phyloP scores from a whole-genome alignment of 2,113 vertebrate genomes.

The Hippocampus abdominalis region DNA sequence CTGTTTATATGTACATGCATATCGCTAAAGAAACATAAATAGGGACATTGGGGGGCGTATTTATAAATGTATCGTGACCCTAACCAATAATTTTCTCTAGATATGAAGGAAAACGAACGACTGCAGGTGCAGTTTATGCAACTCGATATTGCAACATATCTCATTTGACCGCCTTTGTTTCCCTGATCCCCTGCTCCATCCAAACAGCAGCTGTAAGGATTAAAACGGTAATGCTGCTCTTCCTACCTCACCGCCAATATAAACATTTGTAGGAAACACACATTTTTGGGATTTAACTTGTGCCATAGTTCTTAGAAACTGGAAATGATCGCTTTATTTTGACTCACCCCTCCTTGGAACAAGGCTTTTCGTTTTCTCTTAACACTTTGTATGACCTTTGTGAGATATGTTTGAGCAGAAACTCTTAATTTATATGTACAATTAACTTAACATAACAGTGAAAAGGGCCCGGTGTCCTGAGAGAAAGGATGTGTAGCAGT shows the following conservation, averaged over 20 bases:
- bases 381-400: constrained; percentile 29
- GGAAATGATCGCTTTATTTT: constrained; percentile 21
- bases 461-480: constrained; percentile 60
- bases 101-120: constrained; percentile 20
- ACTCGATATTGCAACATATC: constrained; percentile 24
- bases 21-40: constrained; percentile 20
- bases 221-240: constrained; percentile 32
- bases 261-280: constrained; percentile 34
- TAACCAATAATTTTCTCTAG: constrained; percentile 6
- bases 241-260: constrained; percentile 47
- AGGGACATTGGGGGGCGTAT: constrained; percentile 12
- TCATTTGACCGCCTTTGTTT: constrained; percentile 22
- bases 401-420: constrained; percentile 40
- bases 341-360: constrained; percentile 9
- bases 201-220: constrained; percentile 15
- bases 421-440: constrained; percentile 55
- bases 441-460: constrained; percentile 63
- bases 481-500: constrained; percentile 45
- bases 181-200: constrained; percentile 29
- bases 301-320: constrained; percentile 29
- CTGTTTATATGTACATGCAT: constrained; percentile 15
- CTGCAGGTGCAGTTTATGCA: constrained; percentile 11
- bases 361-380: constrained; percentile 16
- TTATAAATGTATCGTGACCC: constrained; percentile 24
- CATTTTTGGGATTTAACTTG: constrained; percentile 31